Evolutionary conservation across 2,113 vertebrate species (phyloP).

Genomic region (Neolamprologus longior): DNA sequence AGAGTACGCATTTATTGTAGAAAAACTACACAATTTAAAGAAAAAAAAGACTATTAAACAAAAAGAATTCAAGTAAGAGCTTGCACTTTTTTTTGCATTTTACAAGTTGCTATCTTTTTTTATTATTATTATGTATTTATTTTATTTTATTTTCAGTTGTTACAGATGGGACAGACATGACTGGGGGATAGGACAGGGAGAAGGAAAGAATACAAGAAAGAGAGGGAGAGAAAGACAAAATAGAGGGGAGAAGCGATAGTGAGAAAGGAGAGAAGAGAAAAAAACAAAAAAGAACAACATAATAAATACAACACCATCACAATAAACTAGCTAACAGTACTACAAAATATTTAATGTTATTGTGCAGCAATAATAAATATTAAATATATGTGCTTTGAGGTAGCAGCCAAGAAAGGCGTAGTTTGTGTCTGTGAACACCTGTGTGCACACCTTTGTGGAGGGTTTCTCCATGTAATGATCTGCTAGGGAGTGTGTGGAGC

Average conservation of each 20-base stretch:
- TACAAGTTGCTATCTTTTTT: background rate
- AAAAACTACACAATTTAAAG: background rate
- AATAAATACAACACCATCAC: background rate
- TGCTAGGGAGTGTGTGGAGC: background rate
- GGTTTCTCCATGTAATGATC: background rate
- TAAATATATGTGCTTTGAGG: background rate
- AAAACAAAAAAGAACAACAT: background rate
- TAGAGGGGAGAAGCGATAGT: fast-evolving
- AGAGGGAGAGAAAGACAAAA: background rate
- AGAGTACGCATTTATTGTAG: background rate
- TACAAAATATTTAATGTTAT: background rate
- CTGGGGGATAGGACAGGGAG: background rate
- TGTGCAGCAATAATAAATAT: background rate
- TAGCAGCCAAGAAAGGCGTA: background rate
- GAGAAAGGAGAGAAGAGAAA: background rate
- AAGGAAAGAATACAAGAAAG: background rate
- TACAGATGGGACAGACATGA: background rate
- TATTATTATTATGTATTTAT: background rate
- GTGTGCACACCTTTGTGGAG: background rate
- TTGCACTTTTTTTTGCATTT: background rate
- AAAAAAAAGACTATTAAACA: background rate
- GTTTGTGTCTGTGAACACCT: background rate
- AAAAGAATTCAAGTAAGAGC: background rate
- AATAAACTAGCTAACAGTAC: background rate
- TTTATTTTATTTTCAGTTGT: background rate